A percentile compares a stretch with the other conserved stretches of the same genome.
These are phyloP conservation scores for Sarcoramphus papa DNA, from an alignment of 2,797 vertebrate species.

Conservation along the genomic window DNA sequence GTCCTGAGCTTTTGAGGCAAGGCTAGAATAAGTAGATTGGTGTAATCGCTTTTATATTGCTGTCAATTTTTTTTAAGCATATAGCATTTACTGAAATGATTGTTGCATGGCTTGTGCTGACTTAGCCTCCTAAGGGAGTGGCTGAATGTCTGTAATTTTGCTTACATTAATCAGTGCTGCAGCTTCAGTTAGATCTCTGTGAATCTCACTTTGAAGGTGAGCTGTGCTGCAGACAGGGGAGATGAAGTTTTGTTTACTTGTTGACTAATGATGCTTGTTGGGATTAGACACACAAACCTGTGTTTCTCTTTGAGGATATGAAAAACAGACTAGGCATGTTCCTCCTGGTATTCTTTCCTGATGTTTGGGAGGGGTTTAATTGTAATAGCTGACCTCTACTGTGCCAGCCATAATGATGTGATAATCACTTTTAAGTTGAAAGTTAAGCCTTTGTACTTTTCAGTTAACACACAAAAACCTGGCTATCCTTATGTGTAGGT, in stretches of 20 bases:
- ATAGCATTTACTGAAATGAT: background rate
- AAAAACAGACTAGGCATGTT: background rate
- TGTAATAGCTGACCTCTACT: background rate
- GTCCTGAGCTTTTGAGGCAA: background rate
- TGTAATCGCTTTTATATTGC: background rate
- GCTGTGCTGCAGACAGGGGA: background rate
- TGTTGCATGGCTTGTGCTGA: background rate
- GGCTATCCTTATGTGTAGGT: slow-evolving; percentile 73
- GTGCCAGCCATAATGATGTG: background rate
- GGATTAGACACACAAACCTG: background rate
- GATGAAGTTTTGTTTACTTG: background rate
- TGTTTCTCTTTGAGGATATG: background rate
- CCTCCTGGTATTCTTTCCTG: background rate
- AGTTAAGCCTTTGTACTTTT: background rate
- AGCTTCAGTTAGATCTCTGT: background rate
- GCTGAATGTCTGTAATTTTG: background rate
- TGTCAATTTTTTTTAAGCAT: background rate
- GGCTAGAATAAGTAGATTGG: background rate
- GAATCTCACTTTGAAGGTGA: background rate
- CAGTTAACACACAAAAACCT: background rate
- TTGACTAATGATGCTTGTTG: background rate
- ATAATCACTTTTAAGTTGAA: background rate
- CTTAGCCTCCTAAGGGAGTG: background rate
- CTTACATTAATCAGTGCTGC: background rate
- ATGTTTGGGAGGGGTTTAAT: background rate